Evolutionary conservation across 1,140 invertebrate genomes (phyloP).

Genomic region (Nylanderia fulva): DNA sequence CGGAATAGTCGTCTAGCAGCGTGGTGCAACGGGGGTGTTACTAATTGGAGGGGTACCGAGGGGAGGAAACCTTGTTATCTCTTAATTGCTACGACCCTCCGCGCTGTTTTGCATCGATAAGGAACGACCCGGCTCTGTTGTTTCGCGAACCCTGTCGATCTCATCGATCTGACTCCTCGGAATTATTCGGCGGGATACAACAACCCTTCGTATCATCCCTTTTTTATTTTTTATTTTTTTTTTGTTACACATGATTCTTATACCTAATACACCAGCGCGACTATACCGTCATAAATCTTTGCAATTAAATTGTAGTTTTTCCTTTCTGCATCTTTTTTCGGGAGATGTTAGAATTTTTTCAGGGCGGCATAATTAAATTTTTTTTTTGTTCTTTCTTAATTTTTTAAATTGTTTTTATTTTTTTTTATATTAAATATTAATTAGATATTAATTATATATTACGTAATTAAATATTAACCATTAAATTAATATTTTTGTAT

Average conservation of each 20-base stretch:
- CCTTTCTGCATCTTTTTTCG: no score
- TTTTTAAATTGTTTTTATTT: no score
- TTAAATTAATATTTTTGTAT: no score
- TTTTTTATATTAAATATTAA: no score
- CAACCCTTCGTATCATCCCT: background rate
- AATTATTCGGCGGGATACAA: constrained; percentile 29
- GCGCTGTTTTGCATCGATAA: constrained; percentile 85
- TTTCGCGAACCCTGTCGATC: constrained; percentile 49
- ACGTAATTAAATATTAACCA: no score
- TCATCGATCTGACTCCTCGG: constrained; percentile 54
- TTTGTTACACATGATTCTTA: background rate
- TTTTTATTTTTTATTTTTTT: background rate
- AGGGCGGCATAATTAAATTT: no score
- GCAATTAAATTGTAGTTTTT: no score
- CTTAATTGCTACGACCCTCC: constrained; percentile 86
- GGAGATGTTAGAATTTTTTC: no score
- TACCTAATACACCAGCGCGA: no score
- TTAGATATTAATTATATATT: no score
- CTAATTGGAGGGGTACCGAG: constrained; percentile 85
- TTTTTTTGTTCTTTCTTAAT: no score
- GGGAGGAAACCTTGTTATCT: constrained; percentile 85
- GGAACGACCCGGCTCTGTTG: constrained; percentile 61
- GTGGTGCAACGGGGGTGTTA: constrained; percentile 76
- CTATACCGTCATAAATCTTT: no score
- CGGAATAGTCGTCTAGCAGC: constrained; percentile 59